These are phyloP conservation scores for Glossophaga mutica DNA, from an alignment of 2,797 vertebrate genomes.

Conservation along the genomic window DNA sequence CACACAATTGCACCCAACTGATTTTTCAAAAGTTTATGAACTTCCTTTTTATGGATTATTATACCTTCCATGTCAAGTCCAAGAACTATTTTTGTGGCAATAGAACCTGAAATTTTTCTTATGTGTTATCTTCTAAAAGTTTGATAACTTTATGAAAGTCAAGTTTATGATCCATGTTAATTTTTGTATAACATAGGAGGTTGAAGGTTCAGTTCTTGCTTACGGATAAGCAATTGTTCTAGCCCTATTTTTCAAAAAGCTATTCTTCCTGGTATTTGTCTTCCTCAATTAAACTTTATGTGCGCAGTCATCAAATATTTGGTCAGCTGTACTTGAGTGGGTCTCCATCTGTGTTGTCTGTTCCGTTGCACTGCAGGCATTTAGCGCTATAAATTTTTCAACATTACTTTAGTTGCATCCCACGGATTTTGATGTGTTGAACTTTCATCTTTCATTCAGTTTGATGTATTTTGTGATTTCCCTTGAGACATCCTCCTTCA, in stretches of 20 bases:
- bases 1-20: not conserved
- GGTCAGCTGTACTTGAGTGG: not conserved
- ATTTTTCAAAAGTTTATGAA: not conserved
- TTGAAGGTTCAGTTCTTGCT: not conserved
- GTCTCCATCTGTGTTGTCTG: not conserved
- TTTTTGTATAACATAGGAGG: not conserved
- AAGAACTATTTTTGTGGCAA: not conserved
- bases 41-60: not conserved
- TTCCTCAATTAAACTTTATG: not conserved
- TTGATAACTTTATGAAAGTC: not conserved
- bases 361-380: not conserved
- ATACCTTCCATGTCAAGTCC: not conserved
- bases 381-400: not conserved
- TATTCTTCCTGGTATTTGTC: not conserved
- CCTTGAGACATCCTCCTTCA: not conserved
- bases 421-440: not conserved
- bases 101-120: not conserved
- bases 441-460: not conserved
- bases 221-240: not conserved
- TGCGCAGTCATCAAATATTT: not conserved
- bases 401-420: not conserved
- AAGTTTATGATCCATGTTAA: not conserved
- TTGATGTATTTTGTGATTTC: not conserved
- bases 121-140: not conserved
- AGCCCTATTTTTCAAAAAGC: not conserved